These are phyloP conservation scores for Thymelicus lineola DNA, from an alignment of 2,888 invertebrate genomes.

Conservation along the genomic window DNA sequence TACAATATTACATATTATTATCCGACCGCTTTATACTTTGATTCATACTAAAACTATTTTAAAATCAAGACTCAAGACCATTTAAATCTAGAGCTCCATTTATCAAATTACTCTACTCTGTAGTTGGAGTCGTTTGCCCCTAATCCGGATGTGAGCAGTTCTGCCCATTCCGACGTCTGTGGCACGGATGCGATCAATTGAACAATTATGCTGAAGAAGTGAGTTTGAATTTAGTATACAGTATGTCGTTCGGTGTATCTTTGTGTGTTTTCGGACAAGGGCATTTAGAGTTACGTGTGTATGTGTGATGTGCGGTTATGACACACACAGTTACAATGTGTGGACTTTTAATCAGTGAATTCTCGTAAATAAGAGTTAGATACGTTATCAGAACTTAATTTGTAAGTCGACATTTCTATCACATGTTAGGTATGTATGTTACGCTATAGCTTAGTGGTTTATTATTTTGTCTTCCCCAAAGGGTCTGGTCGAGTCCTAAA, in stretches of 20 bases:
- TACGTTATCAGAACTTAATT: too few relatives aligned
- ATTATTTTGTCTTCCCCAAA: too few relatives aligned
- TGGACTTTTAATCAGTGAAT: too few relatives aligned
- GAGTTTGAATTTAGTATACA: constrained; percentile 29
- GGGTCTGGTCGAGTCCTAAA: too few relatives aligned
- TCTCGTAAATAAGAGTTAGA: too few relatives aligned
- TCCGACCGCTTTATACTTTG: too few relatives aligned
- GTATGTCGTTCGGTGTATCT: constrained; percentile 5
- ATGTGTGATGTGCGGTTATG: constrained; percentile 10
- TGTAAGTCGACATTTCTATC: too few relatives aligned
- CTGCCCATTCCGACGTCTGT: constrained; percentile 56
- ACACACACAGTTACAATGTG: constrained; percentile 1
- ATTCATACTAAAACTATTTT: background rate
- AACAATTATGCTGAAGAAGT: constrained; percentile 68
- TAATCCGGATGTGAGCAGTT: constrained; percentile 55
- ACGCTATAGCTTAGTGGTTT: too few relatives aligned
- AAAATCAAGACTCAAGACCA: constrained; percentile 37
- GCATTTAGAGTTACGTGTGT: constrained; percentile 2
- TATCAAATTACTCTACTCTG: constrained; percentile 52
- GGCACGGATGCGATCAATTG: constrained; percentile 77
- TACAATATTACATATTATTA: too few relatives aligned
- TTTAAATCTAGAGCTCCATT: constrained; percentile 58
- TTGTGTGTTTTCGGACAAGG: constrained; percentile 22
- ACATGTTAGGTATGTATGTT: too few relatives aligned
- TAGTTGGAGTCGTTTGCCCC: constrained; percentile 45